Conservation (phyloP, 2,113 vertebrate genomes). For the Semicossyphus pulcher region DNA sequence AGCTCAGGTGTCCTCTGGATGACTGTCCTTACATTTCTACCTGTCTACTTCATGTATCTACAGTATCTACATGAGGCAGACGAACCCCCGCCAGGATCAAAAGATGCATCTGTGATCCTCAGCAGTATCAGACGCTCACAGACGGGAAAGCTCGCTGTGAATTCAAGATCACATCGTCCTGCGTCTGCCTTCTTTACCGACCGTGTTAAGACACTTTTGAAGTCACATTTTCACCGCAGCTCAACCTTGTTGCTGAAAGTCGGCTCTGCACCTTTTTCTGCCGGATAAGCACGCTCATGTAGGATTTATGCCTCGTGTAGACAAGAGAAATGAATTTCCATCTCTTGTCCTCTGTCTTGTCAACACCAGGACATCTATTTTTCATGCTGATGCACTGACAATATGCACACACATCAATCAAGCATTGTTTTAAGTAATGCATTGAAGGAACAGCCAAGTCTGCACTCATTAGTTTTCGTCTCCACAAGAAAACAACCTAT, state of each 20-base stretch:
- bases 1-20: background rate
- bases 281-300: conserved; percentile 27
- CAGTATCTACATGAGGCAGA: conserved; percentile 22
- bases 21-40: background rate
- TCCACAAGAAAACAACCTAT: background rate
- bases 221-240: conserved; percentile 9
- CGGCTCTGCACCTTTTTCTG: background rate
- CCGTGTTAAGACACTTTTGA: conserved; percentile 5
- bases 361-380: conserved; percentile 44
- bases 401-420: conserved; percentile 40
- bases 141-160: background rate
- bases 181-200: background rate
- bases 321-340: conserved; percentile 43
- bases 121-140: conserved; percentile 9
- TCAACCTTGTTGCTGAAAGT: conserved; percentile 27
- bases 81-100: conserved; percentile 25
- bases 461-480: background rate
- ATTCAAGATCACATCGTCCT: background rate
- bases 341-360: conserved; percentile 35
- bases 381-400: conserved; percentile 42
- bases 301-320: conserved; percentile 41
- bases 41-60: background rate
- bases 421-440: background rate
- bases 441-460: background rate
- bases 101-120: conserved; percentile 20